These are phyloP conservation scores for Drosophila simulans DNA, from an alignment of 1,140 invertebrate species.

Conservation along the genomic window DNA sequence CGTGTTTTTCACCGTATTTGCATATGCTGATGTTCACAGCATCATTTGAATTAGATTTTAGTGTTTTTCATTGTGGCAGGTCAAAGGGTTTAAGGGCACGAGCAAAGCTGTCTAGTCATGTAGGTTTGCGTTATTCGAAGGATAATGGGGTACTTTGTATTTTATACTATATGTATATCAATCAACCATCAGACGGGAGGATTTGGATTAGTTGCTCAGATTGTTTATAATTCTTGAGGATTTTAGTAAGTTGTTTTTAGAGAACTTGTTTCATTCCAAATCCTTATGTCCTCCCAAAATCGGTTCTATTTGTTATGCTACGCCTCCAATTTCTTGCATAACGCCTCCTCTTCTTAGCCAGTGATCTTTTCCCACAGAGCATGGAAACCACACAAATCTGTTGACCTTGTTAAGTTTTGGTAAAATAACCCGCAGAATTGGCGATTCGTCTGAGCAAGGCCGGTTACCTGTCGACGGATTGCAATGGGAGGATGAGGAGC, in stretches of 20 bases:
- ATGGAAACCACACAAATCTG: constrained; percentile 55
- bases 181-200: too few relatives aligned
- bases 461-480: constrained; percentile 40
- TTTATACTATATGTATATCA: neutral
- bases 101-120: constrained; percentile 24
- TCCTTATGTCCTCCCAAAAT: constrained; percentile 3
- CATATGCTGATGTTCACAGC: constrained; percentile 71
- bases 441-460: constrained; percentile 51
- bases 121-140: neutral
- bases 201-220: too few relatives aligned
- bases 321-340: constrained; percentile 14
- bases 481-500: constrained; percentile 4
- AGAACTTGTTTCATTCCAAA: neutral
- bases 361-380: constrained; percentile 67
- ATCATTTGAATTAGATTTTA: constrained; percentile 45
- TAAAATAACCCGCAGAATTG: constrained; percentile 29
- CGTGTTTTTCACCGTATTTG: constrained; percentile 38
- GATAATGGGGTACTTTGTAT: neutral
- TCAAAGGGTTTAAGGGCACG: constrained; percentile 43
- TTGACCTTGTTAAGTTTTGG: constrained; percentile 73
- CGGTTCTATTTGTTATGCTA: constrained; percentile 6
- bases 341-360: constrained; percentile 24
- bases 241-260: too few relatives aligned
- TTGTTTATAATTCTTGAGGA: too few relatives aligned
- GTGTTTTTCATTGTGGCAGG: constrained; percentile 39